Conservation (phyloP, 2,113 vertebrate species). For the Austrofundulus limnaeus region DNA sequence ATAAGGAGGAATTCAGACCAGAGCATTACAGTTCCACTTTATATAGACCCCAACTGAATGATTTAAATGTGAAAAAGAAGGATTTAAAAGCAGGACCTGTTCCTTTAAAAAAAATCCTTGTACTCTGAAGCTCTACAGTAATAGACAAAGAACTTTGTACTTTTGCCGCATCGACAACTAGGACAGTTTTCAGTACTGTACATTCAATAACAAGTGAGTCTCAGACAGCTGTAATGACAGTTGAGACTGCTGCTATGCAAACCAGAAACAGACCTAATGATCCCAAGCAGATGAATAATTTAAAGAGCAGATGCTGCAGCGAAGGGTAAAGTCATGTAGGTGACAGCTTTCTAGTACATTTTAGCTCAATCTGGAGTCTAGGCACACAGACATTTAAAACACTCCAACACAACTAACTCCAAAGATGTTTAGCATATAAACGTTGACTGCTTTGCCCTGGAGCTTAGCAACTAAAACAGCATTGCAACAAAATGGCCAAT, state of each 20-base stretch:
- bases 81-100: too few species aligned
- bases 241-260: conserved; percentile 32
- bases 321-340: conserved; percentile 39
- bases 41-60: too few species aligned
- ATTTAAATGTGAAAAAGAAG: too few species aligned
- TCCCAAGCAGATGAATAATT: conserved; percentile 63
- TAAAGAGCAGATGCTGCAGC: conserved; percentile 49
- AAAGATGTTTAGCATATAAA: background rate
- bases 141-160: background rate
- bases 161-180: conserved; percentile 5
- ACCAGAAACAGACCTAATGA: conserved; percentile 51
- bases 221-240: conserved; percentile 35
- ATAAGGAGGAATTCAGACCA: too few species aligned
- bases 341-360: conserved; percentile 25
- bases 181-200: conserved; percentile 9
- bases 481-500: conserved; percentile 56
- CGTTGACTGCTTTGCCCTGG: conserved; percentile 12
- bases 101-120: too few species aligned
- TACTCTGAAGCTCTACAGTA: background rate
- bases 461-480: conserved; percentile 22
- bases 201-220: conserved; percentile 12
- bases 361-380: conserved; percentile 22
- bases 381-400: conserved; percentile 29
- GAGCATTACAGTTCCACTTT: too few species aligned
- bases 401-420: too few species aligned